Base-by-base conservation (phyloP, 2,888 invertebrate genomes). In the Alcis repandata region DNA sequence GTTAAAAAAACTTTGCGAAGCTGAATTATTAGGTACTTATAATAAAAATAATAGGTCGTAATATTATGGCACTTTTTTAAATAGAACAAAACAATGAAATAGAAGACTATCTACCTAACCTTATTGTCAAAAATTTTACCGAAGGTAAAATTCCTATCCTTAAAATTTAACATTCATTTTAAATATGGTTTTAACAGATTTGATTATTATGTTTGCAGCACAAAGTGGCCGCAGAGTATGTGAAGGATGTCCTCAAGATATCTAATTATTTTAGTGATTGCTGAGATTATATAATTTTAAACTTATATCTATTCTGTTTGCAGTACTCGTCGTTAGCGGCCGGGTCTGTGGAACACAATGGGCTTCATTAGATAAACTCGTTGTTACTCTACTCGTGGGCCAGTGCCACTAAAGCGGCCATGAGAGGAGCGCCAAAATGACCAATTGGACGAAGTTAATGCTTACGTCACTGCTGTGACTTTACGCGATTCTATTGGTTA, bases 21-120 rank as follows among this genome's bases (percentile, higher is more conserved):
- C 75, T 64, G 67, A 70, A 70, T 72, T 68, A 65, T 62, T 83
- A 78, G 82, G 83, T 82, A 85, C 86, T 89, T 89, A 90, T 80
- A 78, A n/a, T 78, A 77, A 82, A 80, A 74, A 82, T 82, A 82
- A 80, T 82, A 79, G 74, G 40, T 72, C 33, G 20, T 36, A 56
- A 36, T 33, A 45, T 46, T 56, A 72, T 72, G 72, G 72, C 72
- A 72, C 72, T 63, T 72, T 70, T n/a, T 68, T 65, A 54, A 59
- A 63, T 63, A 58, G 63, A 65, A n/a, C n/a, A n/a, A n/a, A 41
- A 59, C 48, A 63, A 41, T 56, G 57, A 66, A 52, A 61, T 64
- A 57, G 65, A 52, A 57, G 60, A 60, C 54, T 54, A 61, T 33
- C 49, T 60, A 64, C 36, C 56, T 56, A 60, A 61, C 65, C 57